Evolutionary conservation across 2,797 vertebrate species (phyloP), one percentile per base, ranked within the genome.

Genomic region (Alectoris magna): DNA sequence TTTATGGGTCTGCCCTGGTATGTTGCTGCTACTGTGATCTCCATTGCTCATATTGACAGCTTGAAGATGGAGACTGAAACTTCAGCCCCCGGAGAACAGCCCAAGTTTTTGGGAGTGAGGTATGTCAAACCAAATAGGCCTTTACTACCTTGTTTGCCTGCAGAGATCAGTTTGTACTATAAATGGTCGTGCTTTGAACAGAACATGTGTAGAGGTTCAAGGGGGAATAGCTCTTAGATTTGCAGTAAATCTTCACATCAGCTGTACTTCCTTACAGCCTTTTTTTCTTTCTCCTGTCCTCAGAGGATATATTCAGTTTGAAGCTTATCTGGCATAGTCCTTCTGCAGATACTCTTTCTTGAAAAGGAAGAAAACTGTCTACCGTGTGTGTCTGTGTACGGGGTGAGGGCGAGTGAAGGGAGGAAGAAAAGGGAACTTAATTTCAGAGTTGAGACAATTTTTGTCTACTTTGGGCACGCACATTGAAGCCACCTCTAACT

Each of bases 61-160:
- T 96, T 99, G 97, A 99, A 99, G 98, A 99, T 99, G 99, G 99
- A 99, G 95, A 99, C 99, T 0, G 99, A 99, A 90, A 99, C 99
- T 0, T 99, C 99, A 4, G 99, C 99, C 36, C 99, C 99, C 2
- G 99, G 99, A 73, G 99, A 99, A 55, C 99, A 99, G 93, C 99
- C 99, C 1, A 99, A 99, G 97, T 99, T 99, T 95, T 96, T 99
- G 93, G 99, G 99, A 76, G 99, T 99, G 90, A 98, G 99, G 99
- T 99, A 92, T 14, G 97, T 89, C 53, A 15, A 2, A 12, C 56
- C 62, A 66, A 44, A 56, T 67, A 29, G n/a, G 5, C 44, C 48
- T 34, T 34, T 6, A 27, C 14, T 48, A 71, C 27, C 24, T n/a
- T 11, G 13, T 36, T 68, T 51, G 56, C 76, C 56, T 58, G 27